These are phyloP conservation scores for Phylloscopus trochilus DNA, from an alignment of 2,113 vertebrate species.

Conservation along the genomic window DNA sequence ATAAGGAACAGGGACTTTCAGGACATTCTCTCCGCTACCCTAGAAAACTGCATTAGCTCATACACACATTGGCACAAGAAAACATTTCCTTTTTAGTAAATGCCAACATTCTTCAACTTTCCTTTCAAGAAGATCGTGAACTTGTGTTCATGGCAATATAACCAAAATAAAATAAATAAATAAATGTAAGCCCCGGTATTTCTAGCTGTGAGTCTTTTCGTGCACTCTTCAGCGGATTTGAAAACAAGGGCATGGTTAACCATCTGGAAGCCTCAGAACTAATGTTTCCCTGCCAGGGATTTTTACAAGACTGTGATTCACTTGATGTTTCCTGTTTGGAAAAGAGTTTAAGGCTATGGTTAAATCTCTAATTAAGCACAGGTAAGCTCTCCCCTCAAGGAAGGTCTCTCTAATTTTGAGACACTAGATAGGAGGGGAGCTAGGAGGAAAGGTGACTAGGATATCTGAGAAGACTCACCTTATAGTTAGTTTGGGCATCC, in stretches of 20 bases:
- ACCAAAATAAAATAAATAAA: not conserved
- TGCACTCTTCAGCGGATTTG: not conserved
- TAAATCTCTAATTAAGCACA: not conserved
- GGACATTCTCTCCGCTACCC: not conserved
- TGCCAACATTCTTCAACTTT: not conserved
- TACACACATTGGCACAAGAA: not conserved
- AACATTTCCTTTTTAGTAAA: constrained; percentile 33
- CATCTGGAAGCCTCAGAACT: constrained; percentile 37
- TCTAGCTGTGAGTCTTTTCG: not conserved
- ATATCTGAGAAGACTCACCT: not conserved
- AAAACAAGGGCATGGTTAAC: constrained; percentile 47
- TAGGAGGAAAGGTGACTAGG: not conserved
- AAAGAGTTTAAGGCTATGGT: not conserved
- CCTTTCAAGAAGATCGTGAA: not conserved
- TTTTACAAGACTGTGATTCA: constrained; percentile 40
- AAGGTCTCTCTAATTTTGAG: not conserved
- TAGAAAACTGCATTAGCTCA: constrained; percentile 47
- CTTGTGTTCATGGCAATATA: not conserved
- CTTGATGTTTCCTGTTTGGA: not conserved
- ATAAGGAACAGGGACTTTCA: constrained; percentile 46
- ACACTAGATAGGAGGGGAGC: not conserved
- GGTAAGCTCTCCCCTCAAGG: not conserved
- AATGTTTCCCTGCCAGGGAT: not conserved
- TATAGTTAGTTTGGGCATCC: not conserved
- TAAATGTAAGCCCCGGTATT: not conserved